Evolutionary conservation across 2,797 vertebrate genomes (phyloP).

Genomic region (Pseudocheirus occidentalis): DNA sequence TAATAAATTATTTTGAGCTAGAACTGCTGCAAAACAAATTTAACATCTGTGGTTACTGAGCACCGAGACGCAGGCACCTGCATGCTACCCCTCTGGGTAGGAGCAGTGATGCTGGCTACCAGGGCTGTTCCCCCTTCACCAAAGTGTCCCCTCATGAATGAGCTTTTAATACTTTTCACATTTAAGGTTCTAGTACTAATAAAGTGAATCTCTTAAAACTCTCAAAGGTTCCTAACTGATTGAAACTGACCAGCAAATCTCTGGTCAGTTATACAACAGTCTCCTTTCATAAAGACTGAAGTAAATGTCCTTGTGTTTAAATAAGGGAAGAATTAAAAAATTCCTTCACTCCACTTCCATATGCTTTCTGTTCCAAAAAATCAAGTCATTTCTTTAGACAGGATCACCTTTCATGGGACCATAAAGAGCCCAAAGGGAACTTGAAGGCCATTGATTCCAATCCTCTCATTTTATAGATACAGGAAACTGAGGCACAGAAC

Average conservation of each 20-base stretch:
- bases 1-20: constrained; percentile 2
- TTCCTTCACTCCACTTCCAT: background rate
- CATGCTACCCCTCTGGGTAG: background rate
- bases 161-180: background rate
- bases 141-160: background rate
- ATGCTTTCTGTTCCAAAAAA: background rate
- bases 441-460: background rate
- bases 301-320: background rate
- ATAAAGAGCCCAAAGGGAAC: background rate
- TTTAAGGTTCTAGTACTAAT: background rate
- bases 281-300: background rate
- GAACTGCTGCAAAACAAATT: background rate
- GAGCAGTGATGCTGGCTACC: background rate
- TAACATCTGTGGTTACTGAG: background rate
- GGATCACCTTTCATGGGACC: background rate
- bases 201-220: background rate
- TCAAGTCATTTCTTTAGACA: background rate
- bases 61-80: background rate
- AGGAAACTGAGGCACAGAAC: background rate
- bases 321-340: background rate
- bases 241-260: background rate
- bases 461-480: background rate
- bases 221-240: background rate
- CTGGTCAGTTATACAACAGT: background rate
- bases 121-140: background rate